phyloP scores from a whole-genome alignment of 2,888 invertebrate species.

The Eristalinus aeneus region DNA sequence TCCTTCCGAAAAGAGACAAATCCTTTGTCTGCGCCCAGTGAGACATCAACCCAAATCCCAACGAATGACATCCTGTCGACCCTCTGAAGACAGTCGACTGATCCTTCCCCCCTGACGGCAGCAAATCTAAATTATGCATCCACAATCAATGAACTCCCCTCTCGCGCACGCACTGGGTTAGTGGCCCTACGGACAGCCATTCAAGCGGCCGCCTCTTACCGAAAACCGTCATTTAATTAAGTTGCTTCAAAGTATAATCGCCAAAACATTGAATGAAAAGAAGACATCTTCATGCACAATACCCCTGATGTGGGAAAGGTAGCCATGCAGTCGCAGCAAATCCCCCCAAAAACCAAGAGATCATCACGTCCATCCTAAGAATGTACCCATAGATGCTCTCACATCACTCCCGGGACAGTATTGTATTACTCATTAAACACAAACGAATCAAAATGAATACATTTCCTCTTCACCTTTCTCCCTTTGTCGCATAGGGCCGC shows the following conservation, averaged over 20 bases:
- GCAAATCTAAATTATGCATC: conserved; percentile 1
- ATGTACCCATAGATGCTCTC: conserved; percentile 32
- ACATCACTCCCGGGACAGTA: conserved; percentile 32
- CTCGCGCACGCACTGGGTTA: background rate
- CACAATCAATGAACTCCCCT: background rate
- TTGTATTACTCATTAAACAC: conserved; percentile 59
- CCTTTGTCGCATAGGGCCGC: background rate
- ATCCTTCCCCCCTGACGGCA: background rate
- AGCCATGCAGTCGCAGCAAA: conserved; percentile 20
- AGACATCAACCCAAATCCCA: background rate
- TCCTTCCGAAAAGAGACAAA: conserved; percentile 1
- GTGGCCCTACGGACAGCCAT: conserved; percentile 36
- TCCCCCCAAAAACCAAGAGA: conserved; percentile 10
- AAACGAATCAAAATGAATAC: conserved; percentile 59
- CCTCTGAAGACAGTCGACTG: background rate
- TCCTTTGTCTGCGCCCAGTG: background rate
- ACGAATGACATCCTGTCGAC: conserved; percentile 4
- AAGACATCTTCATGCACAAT: background rate
- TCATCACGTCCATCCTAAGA: conserved; percentile 60
- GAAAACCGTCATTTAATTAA: conserved; percentile 56
- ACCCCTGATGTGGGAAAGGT: conserved; percentile 38
- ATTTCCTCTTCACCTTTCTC: background rate
- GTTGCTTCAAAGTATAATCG: conserved; percentile 61
- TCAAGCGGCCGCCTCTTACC: conserved; percentile 41
- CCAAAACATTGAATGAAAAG: conserved; percentile 44